These are phyloP conservation scores for Hymenochirus boettgeri DNA, from an alignment of 2,113 vertebrate genomes.

Conservation along the genomic window DNA sequence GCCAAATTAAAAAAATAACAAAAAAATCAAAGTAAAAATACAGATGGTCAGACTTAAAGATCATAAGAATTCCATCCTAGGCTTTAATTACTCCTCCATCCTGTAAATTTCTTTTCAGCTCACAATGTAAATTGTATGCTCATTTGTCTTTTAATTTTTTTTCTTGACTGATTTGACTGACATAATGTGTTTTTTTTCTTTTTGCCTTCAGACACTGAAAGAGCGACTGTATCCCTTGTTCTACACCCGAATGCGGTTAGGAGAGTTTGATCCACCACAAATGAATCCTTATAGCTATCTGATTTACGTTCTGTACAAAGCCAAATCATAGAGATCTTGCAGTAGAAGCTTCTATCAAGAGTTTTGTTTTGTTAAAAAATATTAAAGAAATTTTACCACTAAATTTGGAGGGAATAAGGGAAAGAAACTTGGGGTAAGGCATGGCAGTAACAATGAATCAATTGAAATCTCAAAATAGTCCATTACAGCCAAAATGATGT, in stretches of 20 bases:
- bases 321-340: constrained; percentile 49
- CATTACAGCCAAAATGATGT: no score
- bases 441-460: no score
- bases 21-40: no score
- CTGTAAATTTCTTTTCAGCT: no score
- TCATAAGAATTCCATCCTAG: no score
- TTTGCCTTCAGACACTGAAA: constrained; percentile 44
- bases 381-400: constrained; percentile 42
- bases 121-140: no score
- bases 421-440: constrained; percentile 46
- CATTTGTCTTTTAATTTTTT: no score
- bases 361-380: constrained; percentile 60
- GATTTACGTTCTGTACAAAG: constrained; percentile 48
- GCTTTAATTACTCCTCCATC: no score
- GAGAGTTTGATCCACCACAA: constrained; percentile 56
- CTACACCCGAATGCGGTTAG: constrained; percentile 54
- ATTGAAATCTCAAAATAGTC: no score
- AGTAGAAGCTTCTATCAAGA: constrained; percentile 53
- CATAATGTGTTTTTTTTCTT: background rate
- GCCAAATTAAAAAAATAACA: no score
- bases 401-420: background rate
- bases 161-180: no score
- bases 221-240: constrained; percentile 54
- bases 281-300: constrained; percentile 58
- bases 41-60: no score